A percentile compares a stretch with the other conserved stretches of the same genome.
Conservation (phyloP, 2,888 invertebrate genomes). For the Platycheirus albimanus region DNA sequence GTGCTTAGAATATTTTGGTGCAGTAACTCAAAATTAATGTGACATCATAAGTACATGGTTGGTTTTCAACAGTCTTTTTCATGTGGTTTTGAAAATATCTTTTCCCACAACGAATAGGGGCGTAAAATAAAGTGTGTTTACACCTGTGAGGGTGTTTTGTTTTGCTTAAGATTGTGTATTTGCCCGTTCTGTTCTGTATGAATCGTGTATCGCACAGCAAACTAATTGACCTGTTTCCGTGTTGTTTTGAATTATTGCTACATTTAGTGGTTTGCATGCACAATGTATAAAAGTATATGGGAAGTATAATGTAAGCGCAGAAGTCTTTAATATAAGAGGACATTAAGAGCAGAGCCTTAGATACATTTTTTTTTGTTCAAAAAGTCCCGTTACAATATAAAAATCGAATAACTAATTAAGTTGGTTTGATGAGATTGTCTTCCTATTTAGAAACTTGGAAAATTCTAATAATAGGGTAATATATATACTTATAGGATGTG, state of each 20-base stretch:
- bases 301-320: too few species aligned
- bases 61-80: slow-evolving; percentile 40
- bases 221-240: slow-evolving; percentile 66
- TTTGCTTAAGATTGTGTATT: background rate
- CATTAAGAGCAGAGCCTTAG: too few species aligned
- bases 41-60: slow-evolving; percentile 44
- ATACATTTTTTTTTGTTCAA: too few species aligned
- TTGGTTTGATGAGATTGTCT: too few species aligned
- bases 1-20: slow-evolving; percentile 23
- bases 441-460: too few species aligned
- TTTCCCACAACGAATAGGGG: slow-evolving; percentile 1
- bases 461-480: too few species aligned
- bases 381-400: too few species aligned
- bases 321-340: too few species aligned
- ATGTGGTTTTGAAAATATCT: slow-evolving; percentile 41
- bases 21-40: slow-evolving; percentile 63
- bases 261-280: slow-evolving; percentile 39
- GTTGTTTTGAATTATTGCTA: slow-evolving; percentile 58
- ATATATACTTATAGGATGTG: too few species aligned
- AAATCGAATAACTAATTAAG: too few species aligned
- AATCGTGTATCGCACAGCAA: slow-evolving; percentile 5
- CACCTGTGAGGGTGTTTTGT: slow-evolving; percentile 1
- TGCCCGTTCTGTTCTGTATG: slow-evolving; percentile 6
- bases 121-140: slow-evolving; percentile 11
- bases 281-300: slow-evolving; percentile 20